A percentile compares a stretch with the other conserved stretches of the same genome.
phyloP scores from a whole-genome alignment of 2,113 vertebrate species.

The Mugil cephalus region DNA sequence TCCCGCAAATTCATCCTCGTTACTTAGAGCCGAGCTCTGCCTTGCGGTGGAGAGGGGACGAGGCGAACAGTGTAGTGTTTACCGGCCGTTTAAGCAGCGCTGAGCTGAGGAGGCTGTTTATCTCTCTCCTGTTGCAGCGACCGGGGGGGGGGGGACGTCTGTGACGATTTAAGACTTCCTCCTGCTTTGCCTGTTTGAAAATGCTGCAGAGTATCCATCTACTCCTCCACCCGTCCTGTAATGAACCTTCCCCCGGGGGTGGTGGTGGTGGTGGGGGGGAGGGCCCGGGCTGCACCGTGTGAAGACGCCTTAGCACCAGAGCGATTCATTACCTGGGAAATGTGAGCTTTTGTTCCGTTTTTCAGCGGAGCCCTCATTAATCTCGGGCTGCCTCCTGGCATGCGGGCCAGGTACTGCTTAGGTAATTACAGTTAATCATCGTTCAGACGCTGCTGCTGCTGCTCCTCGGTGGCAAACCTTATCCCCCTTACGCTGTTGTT shows the following conservation, averaged over 20 bases:
- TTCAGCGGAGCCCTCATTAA: slow-evolving; percentile 75
- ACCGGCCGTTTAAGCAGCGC: slow-evolving; percentile 45
- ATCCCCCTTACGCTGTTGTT: slow-evolving; percentile 18
- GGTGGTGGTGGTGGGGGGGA: too few relatives aligned
- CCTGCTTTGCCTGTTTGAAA: slow-evolving; percentile 51
- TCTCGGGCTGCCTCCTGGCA: slow-evolving; percentile 74
- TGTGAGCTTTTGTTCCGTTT: slow-evolving; percentile 79
- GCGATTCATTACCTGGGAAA: slow-evolving; percentile 78
- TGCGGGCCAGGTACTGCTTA: slow-evolving; percentile 72
- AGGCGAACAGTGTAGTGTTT: slow-evolving; percentile 52
- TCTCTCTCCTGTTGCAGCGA: slow-evolving; percentile 55
- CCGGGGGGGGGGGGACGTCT: slow-evolving; percentile 71
- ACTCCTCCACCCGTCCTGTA: slow-evolving; percentile 44
- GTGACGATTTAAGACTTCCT: slow-evolving; percentile 73
- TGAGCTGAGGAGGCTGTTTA: slow-evolving; percentile 56
- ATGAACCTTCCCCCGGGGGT: slow-evolving; percentile 66
- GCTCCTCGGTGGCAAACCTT: slow-evolving; percentile 39
- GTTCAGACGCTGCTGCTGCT: slow-evolving; percentile 61
- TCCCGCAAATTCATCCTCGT: slow-evolving; percentile 14
- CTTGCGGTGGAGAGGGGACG: slow-evolving; percentile 13
- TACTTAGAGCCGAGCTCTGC: slow-evolving; percentile 11
- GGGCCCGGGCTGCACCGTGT: slow-evolving; percentile 48
- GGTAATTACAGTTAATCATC: slow-evolving; percentile 81
- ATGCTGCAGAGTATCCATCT: slow-evolving; percentile 64
- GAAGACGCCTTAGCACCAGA: slow-evolving; percentile 67